A percentile compares a stretch with the other conserved stretches of the same genome.
Evolutionary conservation across 1,140 invertebrate genomes (phyloP).

Genomic region (Drosophila trapezifrons): DNA sequence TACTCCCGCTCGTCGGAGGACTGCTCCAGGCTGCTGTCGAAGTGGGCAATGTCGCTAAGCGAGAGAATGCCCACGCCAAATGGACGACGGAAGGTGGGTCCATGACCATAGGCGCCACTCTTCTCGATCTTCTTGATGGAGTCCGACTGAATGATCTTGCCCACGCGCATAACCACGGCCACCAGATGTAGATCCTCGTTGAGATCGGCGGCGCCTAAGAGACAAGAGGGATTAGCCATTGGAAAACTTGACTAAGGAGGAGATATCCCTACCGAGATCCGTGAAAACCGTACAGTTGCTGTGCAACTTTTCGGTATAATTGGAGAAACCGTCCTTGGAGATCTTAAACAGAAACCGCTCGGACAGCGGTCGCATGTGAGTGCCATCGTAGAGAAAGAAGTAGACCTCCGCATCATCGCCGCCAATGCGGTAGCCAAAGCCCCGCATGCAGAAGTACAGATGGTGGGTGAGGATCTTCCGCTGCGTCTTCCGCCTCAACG

Average conservation of each 20-base stretch:
- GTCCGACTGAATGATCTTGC: slow-evolving; percentile 93
- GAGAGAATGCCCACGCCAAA: slow-evolving; percentile 93
- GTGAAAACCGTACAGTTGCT: slow-evolving; percentile 95
- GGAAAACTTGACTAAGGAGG: background rate
- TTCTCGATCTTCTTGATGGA: slow-evolving; percentile 87
- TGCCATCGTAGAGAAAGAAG: slow-evolving; percentile 93
- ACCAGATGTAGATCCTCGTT: slow-evolving; percentile 93
- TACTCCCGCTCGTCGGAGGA: slow-evolving; percentile 88
- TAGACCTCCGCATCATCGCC: slow-evolving; percentile 95
- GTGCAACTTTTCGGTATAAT: slow-evolving; percentile 94
- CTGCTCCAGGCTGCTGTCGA: slow-evolving; percentile 86
- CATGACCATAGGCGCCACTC: slow-evolving; percentile 63
- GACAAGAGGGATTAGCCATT: background rate
- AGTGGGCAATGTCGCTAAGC: slow-evolving; percentile 86
- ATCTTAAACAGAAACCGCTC: slow-evolving; percentile 95
- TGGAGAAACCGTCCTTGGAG: slow-evolving; percentile 94
- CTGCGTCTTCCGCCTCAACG: slow-evolving; percentile 87
- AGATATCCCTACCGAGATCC: slow-evolving; percentile 83
- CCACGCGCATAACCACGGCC: slow-evolving; percentile 94
- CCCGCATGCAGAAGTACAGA: slow-evolving; percentile 94
- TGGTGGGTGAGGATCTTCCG: slow-evolving; percentile 91
- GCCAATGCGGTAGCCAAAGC: slow-evolving; percentile 93
- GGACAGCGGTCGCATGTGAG: slow-evolving; percentile 89
- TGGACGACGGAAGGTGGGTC: slow-evolving; percentile 87
- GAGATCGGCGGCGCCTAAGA: slow-evolving; percentile 89